phyloP scores from a whole-genome alignment of 2,797 vertebrate genomes.

The Onychomys torridus region DNA sequence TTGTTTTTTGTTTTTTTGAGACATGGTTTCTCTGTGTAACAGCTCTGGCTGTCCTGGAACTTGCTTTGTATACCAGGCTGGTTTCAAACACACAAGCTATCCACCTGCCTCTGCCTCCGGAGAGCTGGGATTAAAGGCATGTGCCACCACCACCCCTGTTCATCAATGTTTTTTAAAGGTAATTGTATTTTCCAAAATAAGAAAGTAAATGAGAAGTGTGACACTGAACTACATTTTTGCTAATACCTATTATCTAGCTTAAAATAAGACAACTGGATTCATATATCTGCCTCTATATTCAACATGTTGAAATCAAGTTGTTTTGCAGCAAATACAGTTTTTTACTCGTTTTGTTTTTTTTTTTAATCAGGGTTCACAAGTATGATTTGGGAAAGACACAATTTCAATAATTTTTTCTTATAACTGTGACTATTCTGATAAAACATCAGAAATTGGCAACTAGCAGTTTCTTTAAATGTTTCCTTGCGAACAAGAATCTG shows the following conservation, averaged over 20 bases:
- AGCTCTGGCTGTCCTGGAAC: neutral
- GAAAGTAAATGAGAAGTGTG: neutral
- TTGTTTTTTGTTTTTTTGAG: neutral
- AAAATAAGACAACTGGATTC: neutral
- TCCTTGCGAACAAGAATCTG: neutral
- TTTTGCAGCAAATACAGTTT: neutral
- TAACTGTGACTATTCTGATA: neutral
- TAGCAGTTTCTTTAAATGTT: neutral
- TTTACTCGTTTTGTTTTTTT: too few relatives aligned
- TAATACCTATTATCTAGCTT: neutral
- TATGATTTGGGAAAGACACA: neutral
- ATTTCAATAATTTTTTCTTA: neutral
- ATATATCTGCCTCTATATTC: neutral
- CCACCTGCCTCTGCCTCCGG: neutral
- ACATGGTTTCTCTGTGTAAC: neutral
- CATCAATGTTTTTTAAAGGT: neutral
- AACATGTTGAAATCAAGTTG: neutral
- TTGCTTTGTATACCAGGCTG: neutral
- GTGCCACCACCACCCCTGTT: neutral
- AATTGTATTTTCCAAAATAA: neutral
- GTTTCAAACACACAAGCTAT: neutral
- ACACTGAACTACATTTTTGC: neutral
- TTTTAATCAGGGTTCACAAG: neutral
- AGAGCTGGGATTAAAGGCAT: neutral
- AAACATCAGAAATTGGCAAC: neutral